These are phyloP conservation scores for Mohoua ochrocephala DNA, from an alignment of 2,113 vertebrate genomes.

Conservation along the genomic window DNA sequence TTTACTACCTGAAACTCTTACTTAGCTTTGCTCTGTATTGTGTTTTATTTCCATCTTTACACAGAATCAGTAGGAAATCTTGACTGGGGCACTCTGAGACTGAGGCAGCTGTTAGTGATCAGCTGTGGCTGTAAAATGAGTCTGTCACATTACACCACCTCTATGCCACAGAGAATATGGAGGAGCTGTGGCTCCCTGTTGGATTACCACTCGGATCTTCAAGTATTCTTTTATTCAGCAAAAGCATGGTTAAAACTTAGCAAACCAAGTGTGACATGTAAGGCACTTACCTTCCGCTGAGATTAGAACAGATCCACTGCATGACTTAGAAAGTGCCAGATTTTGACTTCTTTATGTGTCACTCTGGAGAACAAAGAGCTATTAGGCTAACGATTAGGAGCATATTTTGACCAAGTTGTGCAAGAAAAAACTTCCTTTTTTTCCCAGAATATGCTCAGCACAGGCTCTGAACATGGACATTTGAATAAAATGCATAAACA, in stretches of 20 bases:
- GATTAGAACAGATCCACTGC: neutral
- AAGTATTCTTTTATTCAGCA: neutral
- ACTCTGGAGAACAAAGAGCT: neutral
- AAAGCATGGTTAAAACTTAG: neutral
- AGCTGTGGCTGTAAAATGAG: neutral
- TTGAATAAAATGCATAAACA: neutral
- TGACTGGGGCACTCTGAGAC: neutral
- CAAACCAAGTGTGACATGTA: neutral
- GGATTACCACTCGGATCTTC: neutral
- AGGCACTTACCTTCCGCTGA: neutral
- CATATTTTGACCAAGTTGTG: neutral
- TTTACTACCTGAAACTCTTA: neutral
- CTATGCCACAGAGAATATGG: neutral
- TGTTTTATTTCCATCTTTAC: neutral
- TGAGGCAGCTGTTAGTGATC: neutral
- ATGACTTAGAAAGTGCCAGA: neutral
- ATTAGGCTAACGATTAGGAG: neutral
- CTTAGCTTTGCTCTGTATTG: neutral
- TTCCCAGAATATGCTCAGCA: neutral
- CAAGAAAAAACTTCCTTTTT: neutral
- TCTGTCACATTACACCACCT: neutral
- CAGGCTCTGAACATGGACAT: neutral
- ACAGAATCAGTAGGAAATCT: neutral
- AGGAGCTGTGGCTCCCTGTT: neutral
- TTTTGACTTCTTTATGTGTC: neutral